These are phyloP conservation scores for Scomberomorus guttatus DNA, from an alignment of 2,797 vertebrate genomes.

Conservation along the genomic window DNA sequence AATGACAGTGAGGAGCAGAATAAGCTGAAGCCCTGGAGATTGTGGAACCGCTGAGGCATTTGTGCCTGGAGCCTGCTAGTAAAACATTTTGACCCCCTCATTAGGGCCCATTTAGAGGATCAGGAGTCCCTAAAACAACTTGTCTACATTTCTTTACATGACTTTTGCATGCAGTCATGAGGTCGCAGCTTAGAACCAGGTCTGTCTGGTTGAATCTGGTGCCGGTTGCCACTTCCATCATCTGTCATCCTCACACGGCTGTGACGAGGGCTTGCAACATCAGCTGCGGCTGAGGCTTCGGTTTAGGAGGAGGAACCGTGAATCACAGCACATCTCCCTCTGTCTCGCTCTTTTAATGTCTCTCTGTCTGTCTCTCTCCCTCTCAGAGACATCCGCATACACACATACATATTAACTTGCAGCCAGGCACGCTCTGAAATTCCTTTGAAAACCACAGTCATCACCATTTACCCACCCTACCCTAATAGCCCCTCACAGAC, in stretches of 20 bases:
- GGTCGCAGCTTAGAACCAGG: slow-evolving; percentile 64
- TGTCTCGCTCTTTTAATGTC: slow-evolving; percentile 33
- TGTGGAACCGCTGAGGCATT: slow-evolving; percentile 72
- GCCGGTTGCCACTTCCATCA: slow-evolving; percentile 70
- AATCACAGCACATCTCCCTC: slow-evolving; percentile 69
- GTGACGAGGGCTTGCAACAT: slow-evolving; percentile 77
- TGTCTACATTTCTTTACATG: slow-evolving; percentile 69
- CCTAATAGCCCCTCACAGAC: slow-evolving; percentile 71
- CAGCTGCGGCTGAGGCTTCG: slow-evolving; percentile 62
- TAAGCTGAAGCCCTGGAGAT: slow-evolving; percentile 62
- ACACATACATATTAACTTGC: slow-evolving; percentile 64
- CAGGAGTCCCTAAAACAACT: slow-evolving; percentile 79
- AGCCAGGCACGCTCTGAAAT: slow-evolving; percentile 67
- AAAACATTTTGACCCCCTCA: slow-evolving; percentile 79
- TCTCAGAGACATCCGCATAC: slow-evolving; percentile 49
- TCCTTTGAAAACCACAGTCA: slow-evolving; percentile 76
- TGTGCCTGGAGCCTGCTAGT: slow-evolving; percentile 71
- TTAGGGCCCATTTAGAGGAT: slow-evolving; percentile 78
- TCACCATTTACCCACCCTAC: slow-evolving; percentile 68
- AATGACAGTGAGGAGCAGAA: slow-evolving; percentile 65
- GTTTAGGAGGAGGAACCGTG: slow-evolving; percentile 76
- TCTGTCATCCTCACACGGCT: slow-evolving; percentile 72
- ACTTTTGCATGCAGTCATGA: slow-evolving; percentile 64
- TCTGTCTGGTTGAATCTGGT: slow-evolving; percentile 76
- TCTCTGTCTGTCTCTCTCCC: slow-evolving; percentile 38